Conservation (phyloP, 2,113 vertebrate genomes). For the Pteronura brasiliensis region DNA sequence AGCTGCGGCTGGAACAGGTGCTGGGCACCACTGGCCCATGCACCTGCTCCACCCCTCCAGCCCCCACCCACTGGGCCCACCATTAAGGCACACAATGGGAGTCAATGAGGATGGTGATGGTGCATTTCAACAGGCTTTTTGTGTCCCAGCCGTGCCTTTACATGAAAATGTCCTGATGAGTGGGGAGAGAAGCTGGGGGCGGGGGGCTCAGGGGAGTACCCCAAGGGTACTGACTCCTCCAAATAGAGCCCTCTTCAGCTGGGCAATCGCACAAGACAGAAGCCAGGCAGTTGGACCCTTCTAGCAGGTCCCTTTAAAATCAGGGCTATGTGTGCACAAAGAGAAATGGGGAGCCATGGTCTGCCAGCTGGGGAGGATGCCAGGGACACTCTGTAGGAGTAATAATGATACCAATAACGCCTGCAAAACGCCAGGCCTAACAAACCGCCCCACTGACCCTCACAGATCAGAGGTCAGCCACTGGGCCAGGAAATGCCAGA, state of each 20-base stretch:
- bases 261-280: not conserved
- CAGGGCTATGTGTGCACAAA: not conserved
- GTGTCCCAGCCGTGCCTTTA: conserved; percentile 8
- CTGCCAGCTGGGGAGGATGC: not conserved
- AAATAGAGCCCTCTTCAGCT: not conserved
- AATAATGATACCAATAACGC: not conserved
- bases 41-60: conserved; percentile 78
- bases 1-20: conserved; percentile 83
- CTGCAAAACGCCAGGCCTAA: not conserved
- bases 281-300: not conserved
- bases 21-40: conserved; percentile 61
- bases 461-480: not conserved
- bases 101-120: conserved; percentile 11
- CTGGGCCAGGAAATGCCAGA: not conserved
- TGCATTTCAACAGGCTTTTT: conserved; percentile 20
- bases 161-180: not conserved
- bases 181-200: not conserved
- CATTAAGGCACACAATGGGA: conserved; percentile 73
- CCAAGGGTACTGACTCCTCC: not conserved
- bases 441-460: not conserved
- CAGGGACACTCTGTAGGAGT: not conserved
- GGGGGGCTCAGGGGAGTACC: not conserved
- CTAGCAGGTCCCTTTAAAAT: not conserved
- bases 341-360: rapidly evolving
- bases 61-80: conserved; percentile 47